phyloP scores from a whole-genome alignment of 2,113 vertebrate genomes.

The Paraplagusia blochii region DNA sequence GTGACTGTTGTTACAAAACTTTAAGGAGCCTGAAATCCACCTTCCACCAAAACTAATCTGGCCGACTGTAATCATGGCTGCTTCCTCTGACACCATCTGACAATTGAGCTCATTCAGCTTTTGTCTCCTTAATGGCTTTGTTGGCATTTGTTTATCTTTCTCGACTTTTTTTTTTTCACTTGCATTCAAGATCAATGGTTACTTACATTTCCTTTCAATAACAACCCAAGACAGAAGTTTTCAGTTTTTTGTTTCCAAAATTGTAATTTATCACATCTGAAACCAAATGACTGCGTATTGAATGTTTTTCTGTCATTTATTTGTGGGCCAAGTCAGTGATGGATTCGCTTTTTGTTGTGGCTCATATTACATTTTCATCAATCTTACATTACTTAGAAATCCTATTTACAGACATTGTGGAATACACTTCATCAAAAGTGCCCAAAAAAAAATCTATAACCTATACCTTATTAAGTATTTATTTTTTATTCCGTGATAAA shows the following conservation, averaged over 20 bases:
- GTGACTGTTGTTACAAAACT: conserved; percentile 42
- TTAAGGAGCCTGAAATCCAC: conserved; percentile 40
- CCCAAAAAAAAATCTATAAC: too few relatives aligned
- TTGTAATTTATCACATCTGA: conserved; percentile 49
- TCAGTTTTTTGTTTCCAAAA: conserved; percentile 55
- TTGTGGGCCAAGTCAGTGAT: conserved; percentile 41
- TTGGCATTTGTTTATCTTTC: conserved; percentile 43
- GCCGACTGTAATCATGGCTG: conserved; percentile 1
- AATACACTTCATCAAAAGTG: too few relatives aligned
- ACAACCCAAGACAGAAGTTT: conserved; percentile 65
- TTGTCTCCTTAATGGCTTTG: conserved; percentile 50
- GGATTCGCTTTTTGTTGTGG: conserved; percentile 24
- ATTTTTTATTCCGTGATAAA: too few relatives aligned
- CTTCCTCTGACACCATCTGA: not conserved
- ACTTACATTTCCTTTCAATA: conserved; percentile 39
- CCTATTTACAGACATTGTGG: too few relatives aligned
- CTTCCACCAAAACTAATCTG: not conserved
- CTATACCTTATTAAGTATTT: too few relatives aligned
- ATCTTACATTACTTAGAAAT: too few relatives aligned
- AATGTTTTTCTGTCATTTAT: not conserved
- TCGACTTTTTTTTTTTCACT: conserved; percentile 22
- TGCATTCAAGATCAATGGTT: conserved; percentile 38
- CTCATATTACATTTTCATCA: too few relatives aligned
- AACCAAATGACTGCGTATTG: conserved; percentile 32
- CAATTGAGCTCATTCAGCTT: conserved; percentile 12